Evolutionary conservation across 1,140 invertebrate species (phyloP), one percentile per base, ranked within the genome.

Genomic region (Eciton burchellii): DNA sequence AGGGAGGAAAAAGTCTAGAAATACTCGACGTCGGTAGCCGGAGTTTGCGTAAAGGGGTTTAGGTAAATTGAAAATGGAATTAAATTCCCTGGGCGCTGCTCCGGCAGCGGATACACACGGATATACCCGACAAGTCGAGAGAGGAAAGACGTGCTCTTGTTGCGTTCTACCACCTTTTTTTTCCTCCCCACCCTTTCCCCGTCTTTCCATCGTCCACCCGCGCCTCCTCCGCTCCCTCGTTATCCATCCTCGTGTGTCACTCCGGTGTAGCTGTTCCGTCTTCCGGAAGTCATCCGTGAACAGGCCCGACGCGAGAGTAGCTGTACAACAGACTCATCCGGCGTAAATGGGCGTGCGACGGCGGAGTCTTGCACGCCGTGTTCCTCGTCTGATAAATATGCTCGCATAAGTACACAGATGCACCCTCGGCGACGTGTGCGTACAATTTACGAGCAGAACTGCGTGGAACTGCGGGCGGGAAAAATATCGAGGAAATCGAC

Each of bases 1-100:
- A 85, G 62, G 45, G 68, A 29, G 63, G 66, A 56, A 74, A 83
- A 85, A 76, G 85, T 81, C 72, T 63, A 81, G 73, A 81, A 85
- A 73, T 77, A 71, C 79, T 88, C 56, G 77, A 88, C 81, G 81
- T 85, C 71, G 68, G 81, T 71, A 79, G 65, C n/a, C 77, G 47
- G 71, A 89, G 88, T 89, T 90, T 83, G 82, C 82, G 84, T 88
- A 87, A 90, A 87, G 85, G 77, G 88, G 87, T 86, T 90, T 90
- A 91, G 87, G 88, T 82, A 86, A 91, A 92, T 90, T 91, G 90
- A 91, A 92, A 91, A 91, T 91, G 86, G 87, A 91, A 91, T 92
- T 91, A 91, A 91, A 91, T 91, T 90, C 91, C 76, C 85, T 66
- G 68, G 81, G 81, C 74, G 84, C 88, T 84, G 81, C 79, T 82